Conservation (phyloP, 2,888 invertebrate genomes). For the Antheraea assamensis region DNA sequence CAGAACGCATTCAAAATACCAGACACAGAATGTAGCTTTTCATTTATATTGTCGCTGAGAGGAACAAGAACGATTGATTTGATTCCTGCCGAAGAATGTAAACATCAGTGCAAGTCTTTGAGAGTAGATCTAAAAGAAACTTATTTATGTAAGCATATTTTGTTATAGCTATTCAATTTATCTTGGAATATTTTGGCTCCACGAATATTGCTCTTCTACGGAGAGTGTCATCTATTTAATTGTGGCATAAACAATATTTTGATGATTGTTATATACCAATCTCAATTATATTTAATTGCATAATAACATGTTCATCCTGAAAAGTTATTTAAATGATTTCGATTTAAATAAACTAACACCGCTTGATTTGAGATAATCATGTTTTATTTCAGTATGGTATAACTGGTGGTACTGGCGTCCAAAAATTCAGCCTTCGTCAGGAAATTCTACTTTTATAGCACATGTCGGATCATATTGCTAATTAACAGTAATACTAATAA, state of each 20-base stretch:
- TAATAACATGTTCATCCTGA: neutral
- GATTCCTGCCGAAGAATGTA: conserved; percentile 90
- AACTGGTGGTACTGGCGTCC: conserved; percentile 94
- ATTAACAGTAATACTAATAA: conserved; percentile 36
- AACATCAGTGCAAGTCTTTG: conserved; percentile 86
- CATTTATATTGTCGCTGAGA: conserved; percentile 87
- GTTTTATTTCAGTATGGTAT: conserved; percentile 86
- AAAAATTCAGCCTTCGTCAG: conserved; percentile 81
- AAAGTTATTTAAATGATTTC: neutral
- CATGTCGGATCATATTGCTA: conserved; percentile 89
- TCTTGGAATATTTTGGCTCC: no score
- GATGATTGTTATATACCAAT: neutral
- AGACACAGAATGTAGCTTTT: conserved; percentile 91
- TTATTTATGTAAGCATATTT: conserved; percentile 86
- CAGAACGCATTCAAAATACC: conserved; percentile 86
- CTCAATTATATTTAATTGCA: neutral
- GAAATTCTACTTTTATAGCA: conserved; percentile 83
- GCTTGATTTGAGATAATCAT: neutral
- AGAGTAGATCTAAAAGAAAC: conserved; percentile 87
- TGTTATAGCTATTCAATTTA: neutral
- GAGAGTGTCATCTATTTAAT: no score
- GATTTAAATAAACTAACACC: neutral
- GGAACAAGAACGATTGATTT: conserved; percentile 88
- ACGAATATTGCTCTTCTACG: no score
- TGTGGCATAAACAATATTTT: no score